Conservation (phyloP, 2,888 invertebrate genomes). For the Hanleya hanleyi region DNA sequence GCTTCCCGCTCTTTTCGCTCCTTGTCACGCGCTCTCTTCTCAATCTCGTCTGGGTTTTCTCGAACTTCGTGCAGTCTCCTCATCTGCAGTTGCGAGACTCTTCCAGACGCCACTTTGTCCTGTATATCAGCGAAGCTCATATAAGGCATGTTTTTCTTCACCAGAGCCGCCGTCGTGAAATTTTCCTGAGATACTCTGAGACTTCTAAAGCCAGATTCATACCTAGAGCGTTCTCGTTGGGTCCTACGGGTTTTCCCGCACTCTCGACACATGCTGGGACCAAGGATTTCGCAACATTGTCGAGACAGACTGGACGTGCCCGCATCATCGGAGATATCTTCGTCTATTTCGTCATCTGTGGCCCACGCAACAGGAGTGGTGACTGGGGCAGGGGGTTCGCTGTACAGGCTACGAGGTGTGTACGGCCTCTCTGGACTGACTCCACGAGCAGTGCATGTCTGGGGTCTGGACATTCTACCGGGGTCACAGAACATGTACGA, state of each 20-base stretch:
- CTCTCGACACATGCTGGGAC: constrained; percentile 59
- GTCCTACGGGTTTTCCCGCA: constrained; percentile 52
- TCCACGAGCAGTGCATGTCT: not conserved
- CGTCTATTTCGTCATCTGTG: not conserved
- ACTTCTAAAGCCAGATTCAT: constrained; percentile 49
- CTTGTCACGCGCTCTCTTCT: constrained; percentile 30
- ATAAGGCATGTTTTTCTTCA: constrained; percentile 52
- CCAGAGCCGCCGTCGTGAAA: constrained; percentile 51
- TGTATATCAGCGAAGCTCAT: constrained; percentile 55
- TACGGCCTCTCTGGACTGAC: not conserved
- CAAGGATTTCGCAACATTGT: constrained; percentile 55
- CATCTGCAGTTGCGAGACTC: constrained; percentile 38
- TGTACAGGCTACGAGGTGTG: not conserved
- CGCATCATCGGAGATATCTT: not conserved
- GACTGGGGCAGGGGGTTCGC: constrained; percentile 1
- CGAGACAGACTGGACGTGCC: not conserved
- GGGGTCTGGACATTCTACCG: not conserved
- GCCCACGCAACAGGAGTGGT: not conserved
- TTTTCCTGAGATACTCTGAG: constrained; percentile 54
- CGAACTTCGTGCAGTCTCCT: constrained; percentile 9
- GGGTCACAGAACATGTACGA: not conserved
- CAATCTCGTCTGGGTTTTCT: not conserved
- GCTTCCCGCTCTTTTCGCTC: constrained; percentile 27
- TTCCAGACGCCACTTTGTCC: constrained; percentile 55
- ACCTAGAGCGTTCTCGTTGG: constrained; percentile 40